A percentile compares a stretch with the other conserved stretches of the same genome.
phyloP scores from a whole-genome alignment of 2,113 vertebrate genomes.

The Amphiprion percula region DNA sequence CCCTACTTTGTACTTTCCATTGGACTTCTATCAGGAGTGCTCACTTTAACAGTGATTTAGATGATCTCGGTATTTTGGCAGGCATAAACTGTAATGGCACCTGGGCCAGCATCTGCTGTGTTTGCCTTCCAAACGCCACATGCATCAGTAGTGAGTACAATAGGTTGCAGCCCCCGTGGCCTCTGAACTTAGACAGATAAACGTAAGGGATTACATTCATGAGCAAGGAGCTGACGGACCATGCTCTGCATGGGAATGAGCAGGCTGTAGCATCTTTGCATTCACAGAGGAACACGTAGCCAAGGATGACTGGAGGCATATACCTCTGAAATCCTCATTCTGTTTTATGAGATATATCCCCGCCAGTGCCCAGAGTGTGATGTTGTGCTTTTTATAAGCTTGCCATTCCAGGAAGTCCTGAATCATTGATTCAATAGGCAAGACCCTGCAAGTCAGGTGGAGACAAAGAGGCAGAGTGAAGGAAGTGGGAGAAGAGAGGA shows the following conservation, averaged over 20 bases:
- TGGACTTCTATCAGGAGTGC: conserved; percentile 20
- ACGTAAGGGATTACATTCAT: conserved; percentile 58
- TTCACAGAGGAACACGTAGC: conserved; percentile 21
- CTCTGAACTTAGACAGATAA: conserved; percentile 52
- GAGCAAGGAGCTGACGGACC: conserved; percentile 20
- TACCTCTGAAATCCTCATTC: conserved; percentile 53
- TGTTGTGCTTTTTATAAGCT: conserved; percentile 42
- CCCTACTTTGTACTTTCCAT: neutral
- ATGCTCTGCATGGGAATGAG: conserved; percentile 46
- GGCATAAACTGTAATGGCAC: conserved; percentile 44
- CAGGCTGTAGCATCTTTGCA: conserved; percentile 15
- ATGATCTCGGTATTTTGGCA: conserved; percentile 48
- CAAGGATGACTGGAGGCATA: conserved; percentile 42
- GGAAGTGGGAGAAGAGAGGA: neutral
- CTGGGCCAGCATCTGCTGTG: conserved; percentile 65
- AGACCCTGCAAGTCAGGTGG: conserved; percentile 18
- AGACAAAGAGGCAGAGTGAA: conserved; percentile 14
- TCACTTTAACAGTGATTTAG: conserved; percentile 46
- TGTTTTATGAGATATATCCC: conserved; percentile 53
- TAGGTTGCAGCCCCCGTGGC: conserved; percentile 14
- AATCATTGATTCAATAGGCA: conserved; percentile 54
- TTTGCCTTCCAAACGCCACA: conserved; percentile 27
- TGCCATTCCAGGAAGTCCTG: conserved; percentile 36
- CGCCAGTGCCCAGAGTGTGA: neutral
- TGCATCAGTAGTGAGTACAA: conserved; percentile 13